Base-by-base conservation (phyloP, 2,113 vertebrate genomes). In the Apodemus sylvaticus region DNA sequence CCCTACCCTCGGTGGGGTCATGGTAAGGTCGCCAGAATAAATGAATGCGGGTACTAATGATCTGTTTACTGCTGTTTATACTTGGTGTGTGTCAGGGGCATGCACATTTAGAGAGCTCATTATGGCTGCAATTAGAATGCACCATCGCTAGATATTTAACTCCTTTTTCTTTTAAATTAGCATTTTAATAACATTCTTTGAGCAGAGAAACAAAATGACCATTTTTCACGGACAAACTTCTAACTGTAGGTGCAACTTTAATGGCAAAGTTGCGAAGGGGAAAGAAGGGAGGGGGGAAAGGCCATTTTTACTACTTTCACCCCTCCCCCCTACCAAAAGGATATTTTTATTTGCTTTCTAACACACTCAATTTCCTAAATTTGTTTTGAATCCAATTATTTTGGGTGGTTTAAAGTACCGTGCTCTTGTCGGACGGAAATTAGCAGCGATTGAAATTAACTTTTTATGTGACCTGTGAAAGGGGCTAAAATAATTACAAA, bases 91-190 rank as follows among this genome's bases (percentile, higher is more conserved):
- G 98, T 99, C 98, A 98, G 98, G 98, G 98, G 98, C 98, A 98
- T 96, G 98, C 98, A 98, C 98, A 98, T 98, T 98, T 98, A 98
- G 98, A 98, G 98, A 99, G 98, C 98, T 99, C 98, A 99, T 99
- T 99, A 99, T 98, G 98, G 98, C 97, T 98, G 98, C 98, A 99
- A 99, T 99, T 99, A 99, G 98, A 98, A 98, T 98, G 98, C 98
- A 98, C 98, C 98, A 98, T 96, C 96, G 98, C 98, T 98, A 97
- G 98, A 99, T 98, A 99, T 99, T 99, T 99, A 99, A 98, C 98
- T 98, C 98, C 97, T 98, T 99, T 98, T 99, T 98, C 98, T 98
- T 99, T 98, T 98, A 99, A 99, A 99, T 99, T 99, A 99, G 98
- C 98, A 99, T 99, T 99, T 99, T 99, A 99, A 99, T 99, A 98